Conservation (phyloP, 2,888 invertebrate genomes). For the Plemyria rubiginata region DNA sequence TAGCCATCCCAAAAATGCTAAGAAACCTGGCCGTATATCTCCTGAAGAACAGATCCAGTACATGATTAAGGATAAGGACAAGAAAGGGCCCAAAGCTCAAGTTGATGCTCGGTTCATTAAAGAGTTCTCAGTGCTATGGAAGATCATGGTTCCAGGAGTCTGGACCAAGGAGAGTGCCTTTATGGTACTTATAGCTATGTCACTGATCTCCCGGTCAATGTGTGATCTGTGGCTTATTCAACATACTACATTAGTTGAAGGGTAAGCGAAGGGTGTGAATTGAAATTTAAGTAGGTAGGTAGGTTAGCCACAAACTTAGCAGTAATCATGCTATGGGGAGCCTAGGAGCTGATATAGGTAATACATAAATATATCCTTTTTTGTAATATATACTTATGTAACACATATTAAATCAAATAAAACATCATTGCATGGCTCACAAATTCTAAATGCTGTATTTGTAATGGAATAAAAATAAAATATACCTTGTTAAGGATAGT, state of each 20-base stretch:
- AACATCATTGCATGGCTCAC: no score
- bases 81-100: slow-evolving; percentile 87
- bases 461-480: no score
- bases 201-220: slow-evolving; percentile 94
- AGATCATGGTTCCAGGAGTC: slow-evolving; percentile 91
- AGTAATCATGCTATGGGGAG: no score
- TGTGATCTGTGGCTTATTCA: slow-evolving; percentile 99
- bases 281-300: no score
- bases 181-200: slow-evolving; percentile 89
- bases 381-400: no score
- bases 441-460: no score
- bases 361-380: no score
- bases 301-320: no score
- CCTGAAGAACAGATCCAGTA: slow-evolving; percentile 91
- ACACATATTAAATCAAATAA: no score
- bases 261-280: slow-evolving; percentile 83
- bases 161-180: slow-evolving; percentile 91
- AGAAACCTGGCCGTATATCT: slow-evolving; percentile 54
- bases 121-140: slow-evolving; percentile 88
- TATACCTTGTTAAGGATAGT: no score
- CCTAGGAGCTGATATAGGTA: no score
- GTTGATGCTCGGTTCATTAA: slow-evolving; percentile 90
- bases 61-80: slow-evolving; percentile 89
- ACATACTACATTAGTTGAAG: slow-evolving; percentile 96
- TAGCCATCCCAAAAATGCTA: slow-evolving; percentile 52